These are phyloP conservation scores for Colletes latitarsis DNA, from an alignment of 1,140 invertebrate species.

Conservation along the genomic window DNA sequence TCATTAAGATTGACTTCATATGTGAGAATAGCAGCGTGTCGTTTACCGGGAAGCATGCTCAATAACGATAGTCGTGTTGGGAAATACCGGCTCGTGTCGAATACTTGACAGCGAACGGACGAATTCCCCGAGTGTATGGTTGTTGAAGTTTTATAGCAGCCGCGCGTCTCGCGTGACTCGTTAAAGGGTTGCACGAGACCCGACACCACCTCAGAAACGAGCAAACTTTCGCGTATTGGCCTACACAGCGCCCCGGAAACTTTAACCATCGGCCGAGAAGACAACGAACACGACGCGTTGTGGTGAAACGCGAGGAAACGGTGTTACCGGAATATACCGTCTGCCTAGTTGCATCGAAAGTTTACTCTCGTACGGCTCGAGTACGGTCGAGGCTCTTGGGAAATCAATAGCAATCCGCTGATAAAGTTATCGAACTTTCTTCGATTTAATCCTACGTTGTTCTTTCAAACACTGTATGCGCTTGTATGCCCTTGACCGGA, in stretches of 20 bases:
- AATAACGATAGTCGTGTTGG: background rate
- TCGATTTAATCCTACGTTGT: no score
- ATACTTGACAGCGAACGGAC: constrained; percentile 17
- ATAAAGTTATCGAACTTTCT: background rate
- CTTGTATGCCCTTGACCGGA: no score
- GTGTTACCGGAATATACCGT: constrained; percentile 41
- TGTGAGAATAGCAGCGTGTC: no score
- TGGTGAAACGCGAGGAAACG: constrained; percentile 27
- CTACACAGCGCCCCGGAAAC: constrained; percentile 30
- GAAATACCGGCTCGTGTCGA: constrained; percentile 14
- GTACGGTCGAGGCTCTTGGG: background rate
- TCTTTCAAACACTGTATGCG: no score
- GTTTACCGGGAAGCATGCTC: no score
- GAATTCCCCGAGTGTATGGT: constrained; percentile 36
- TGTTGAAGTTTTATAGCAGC: constrained; percentile 25
- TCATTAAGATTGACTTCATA: no score
- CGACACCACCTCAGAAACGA: constrained; percentile 15
- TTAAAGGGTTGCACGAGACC: constrained; percentile 34
- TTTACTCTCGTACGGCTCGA: constrained; percentile 2
- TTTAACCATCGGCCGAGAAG: constrained; percentile 25
- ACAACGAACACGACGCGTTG: constrained; percentile 23
- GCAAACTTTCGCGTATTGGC: constrained; percentile 44
- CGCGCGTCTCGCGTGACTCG: constrained; percentile 46
- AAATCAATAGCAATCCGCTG: background rate
- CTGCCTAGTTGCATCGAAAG: constrained; percentile 31